Evolutionary conservation across 2,797 vertebrate genomes (phyloP).

Genomic region (Dipus sagitta): DNA sequence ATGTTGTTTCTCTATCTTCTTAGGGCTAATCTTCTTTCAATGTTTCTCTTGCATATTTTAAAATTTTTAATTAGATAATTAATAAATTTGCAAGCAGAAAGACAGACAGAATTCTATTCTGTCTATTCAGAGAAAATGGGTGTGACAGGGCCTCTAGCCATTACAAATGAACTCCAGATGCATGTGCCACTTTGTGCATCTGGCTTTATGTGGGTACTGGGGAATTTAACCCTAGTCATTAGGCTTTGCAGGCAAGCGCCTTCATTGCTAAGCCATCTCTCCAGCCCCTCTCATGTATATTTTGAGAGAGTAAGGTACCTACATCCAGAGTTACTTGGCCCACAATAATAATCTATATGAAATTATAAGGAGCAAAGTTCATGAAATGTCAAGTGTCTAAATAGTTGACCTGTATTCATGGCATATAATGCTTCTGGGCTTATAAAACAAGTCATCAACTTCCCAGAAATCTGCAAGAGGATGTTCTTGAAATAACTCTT

Average conservation of each 20-base stretch:
- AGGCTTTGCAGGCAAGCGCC: too few species aligned
- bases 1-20: slow-evolving; percentile 11
- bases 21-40: slow-evolving; percentile 11
- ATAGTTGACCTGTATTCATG: not conserved
- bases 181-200: too few species aligned
- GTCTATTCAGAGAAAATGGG: too few species aligned
- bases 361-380: not conserved
- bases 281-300: not conserved
- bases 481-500: slow-evolving; percentile 64
- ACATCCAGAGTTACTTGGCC: not conserved
- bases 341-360: not conserved
- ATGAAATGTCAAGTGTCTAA: not conserved
- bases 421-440: slow-evolving; percentile 19
- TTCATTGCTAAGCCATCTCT: too few species aligned
- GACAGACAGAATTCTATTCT: too few species aligned
- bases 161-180: too few species aligned
- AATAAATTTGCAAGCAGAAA: too few species aligned
- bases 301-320: slow-evolving; percentile 25
- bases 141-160: too few species aligned
- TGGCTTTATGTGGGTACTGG: too few species aligned
- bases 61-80: too few species aligned
- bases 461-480: slow-evolving; percentile 65
- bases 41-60: slow-evolving; percentile 17
- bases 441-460: slow-evolving; percentile 23
- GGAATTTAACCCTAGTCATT: too few species aligned